Conservation (phyloP, 2,113 vertebrate species). For the Sinosuthora webbiana region DNA sequence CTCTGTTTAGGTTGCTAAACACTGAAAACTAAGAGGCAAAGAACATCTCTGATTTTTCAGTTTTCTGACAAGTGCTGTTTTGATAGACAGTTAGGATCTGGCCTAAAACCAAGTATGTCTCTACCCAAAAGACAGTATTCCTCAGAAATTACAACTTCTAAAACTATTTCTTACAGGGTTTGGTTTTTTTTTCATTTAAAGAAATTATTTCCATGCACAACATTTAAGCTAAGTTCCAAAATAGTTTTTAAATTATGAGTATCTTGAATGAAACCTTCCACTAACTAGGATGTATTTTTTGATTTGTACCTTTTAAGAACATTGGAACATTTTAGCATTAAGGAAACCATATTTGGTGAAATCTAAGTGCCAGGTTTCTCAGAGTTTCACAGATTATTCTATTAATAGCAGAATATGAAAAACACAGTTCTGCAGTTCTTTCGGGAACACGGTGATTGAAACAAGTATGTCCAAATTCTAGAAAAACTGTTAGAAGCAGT, state of each 20-base stretch:
- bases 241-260: not conserved
- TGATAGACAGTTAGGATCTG: not conserved
- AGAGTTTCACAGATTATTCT: not conserved
- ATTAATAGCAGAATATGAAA: not conserved
- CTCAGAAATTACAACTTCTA: not conserved
- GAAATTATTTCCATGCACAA: not conserved
- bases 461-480: not conserved
- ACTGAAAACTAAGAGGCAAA: not conserved
- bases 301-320: not conserved
- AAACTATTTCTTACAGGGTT: not conserved
- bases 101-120: not conserved
- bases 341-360: not conserved
- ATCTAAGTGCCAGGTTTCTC: not conserved
- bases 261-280: not conserved
- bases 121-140: not conserved
- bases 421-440: not conserved
- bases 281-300: not conserved
- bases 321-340: not conserved
- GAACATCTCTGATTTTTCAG: not conserved
- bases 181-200: not conserved
- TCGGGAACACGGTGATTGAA: not conserved
- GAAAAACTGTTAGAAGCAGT: not conserved
- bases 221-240: not conserved
- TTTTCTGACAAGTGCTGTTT: not conserved
- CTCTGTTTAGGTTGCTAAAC: not conserved